Base-by-base conservation (phyloP, 1,140 invertebrate species). In the Medauroidea extradentata region DNA sequence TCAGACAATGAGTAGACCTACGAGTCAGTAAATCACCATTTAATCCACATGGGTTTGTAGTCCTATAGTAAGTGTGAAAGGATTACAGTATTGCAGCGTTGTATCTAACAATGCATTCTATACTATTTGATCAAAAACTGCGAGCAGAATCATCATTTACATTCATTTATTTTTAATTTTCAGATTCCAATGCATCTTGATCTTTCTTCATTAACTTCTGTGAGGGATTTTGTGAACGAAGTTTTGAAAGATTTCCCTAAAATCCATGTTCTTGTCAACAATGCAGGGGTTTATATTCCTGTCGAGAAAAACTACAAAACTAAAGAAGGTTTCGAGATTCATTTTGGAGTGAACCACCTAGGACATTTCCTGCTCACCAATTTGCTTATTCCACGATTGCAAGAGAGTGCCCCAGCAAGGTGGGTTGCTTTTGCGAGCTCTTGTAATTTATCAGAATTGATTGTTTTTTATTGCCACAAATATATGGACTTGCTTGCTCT, bases 281-380 rank as follows among this genome's bases (percentile, higher is more conserved):
- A 92, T 73, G 89, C 89, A 39, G 88, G 87, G 9, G 78, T 87
- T 1, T 80, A 79, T 52, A 75, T 81, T 42, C 80, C 82, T 13
- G 69, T 81, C 2, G 75, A 71, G 49, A 64, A 76, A 50, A 68
- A 76, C n/a, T 64, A 71, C 1, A 73, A 73, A 48, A 94, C 90
- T 1, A 75, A 82, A 65, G 91, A 95, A 75, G 90, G 89, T 0
- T 90, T 90, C 75, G 93, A 96, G 75, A 84, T 86, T 44, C 87
- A 91, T 72, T 85, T 91, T 72, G 88, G 85, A 13, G 84, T 88
- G 0, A 91, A 91, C 76, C 85, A 92, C 67, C 76, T 92, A 39
- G 88, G 88, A 14, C 92, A 93, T 68, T 94, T 93, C 70, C 75
- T 93, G n/a, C 73, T 96, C 1, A 94, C 90, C 1, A 83, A 88